phyloP scores from a whole-genome alignment of 2,888 invertebrate genomes.

The Nemoura dubitans region DNA sequence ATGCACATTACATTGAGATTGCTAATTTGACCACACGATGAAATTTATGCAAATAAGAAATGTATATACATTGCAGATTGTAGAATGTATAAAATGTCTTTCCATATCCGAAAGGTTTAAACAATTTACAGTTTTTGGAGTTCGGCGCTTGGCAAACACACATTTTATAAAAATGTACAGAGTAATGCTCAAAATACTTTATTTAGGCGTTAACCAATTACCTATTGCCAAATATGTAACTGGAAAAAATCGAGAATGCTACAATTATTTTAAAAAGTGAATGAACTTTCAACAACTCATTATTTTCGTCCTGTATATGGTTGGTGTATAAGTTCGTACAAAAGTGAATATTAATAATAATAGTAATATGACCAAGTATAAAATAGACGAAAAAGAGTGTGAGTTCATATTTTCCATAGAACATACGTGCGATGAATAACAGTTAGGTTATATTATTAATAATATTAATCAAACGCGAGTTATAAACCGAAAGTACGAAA shows the following conservation, averaged over 20 bases:
- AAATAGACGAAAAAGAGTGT: too few relatives aligned
- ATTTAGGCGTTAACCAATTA: too few relatives aligned
- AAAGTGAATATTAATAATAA: neutral
- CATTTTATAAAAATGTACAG: too few relatives aligned
- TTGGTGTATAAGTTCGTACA: neutral
- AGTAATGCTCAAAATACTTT: too few relatives aligned
- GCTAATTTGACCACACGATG: neutral
- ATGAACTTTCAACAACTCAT: neutral
- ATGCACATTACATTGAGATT: neutral
- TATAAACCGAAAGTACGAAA: neutral
- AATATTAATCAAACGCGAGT: neutral
- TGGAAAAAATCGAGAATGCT: neutral
- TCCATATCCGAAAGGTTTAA: too few relatives aligned
- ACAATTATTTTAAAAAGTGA: constrained; percentile 12
- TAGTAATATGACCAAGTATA: too few relatives aligned
- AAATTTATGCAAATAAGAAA: neutral
- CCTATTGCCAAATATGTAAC: neutral
- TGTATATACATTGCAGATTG: too few relatives aligned
- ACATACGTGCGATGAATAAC: too few relatives aligned
- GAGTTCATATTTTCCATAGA: too few relatives aligned
- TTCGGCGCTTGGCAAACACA: too few relatives aligned
- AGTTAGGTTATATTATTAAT: neutral
- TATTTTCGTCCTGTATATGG: neutral
- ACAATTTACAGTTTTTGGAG: too few relatives aligned
- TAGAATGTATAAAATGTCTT: too few relatives aligned